Evolutionary conservation across 2,113 vertebrate genomes (phyloP).

Genomic region (Ceratotherium simum): DNA sequence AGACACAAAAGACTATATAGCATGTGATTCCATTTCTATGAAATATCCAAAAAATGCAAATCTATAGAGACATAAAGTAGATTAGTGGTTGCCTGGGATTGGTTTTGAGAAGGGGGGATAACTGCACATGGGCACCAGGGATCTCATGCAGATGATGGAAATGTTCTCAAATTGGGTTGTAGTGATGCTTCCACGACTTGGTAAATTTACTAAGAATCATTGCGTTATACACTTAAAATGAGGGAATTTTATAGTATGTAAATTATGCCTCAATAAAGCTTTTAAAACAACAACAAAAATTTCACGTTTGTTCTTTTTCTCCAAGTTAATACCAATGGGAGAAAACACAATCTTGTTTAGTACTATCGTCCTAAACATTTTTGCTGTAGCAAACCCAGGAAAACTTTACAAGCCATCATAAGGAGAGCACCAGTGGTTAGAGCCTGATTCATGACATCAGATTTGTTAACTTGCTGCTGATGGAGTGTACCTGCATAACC

Average conservation of each 20-base stretch:
- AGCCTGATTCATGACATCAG: background rate
- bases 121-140: too few relatives aligned
- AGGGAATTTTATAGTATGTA: too few relatives aligned
- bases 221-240: background rate
- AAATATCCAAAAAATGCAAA: background rate
- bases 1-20: background rate
- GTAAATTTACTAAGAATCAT: background rate
- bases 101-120: background rate
- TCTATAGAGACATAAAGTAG: background rate
- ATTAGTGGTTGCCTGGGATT: background rate
- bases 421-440: background rate
- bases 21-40: background rate
- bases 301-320: background rate
- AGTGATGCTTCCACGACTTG: too few relatives aligned
- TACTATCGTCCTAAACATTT: background rate
- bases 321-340: background rate
- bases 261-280: background rate
- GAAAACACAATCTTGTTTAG: background rate
- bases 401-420: background rate
- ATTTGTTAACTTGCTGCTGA: background rate
- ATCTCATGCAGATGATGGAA: background rate
- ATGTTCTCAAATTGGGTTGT: background rate
- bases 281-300: background rate
- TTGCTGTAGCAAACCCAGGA: background rate
- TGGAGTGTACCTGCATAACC: too few relatives aligned